Evolutionary conservation across 2,113 vertebrate species (phyloP), one percentile per base, ranked within the genome.

Genomic region (Castor canadensis): DNA sequence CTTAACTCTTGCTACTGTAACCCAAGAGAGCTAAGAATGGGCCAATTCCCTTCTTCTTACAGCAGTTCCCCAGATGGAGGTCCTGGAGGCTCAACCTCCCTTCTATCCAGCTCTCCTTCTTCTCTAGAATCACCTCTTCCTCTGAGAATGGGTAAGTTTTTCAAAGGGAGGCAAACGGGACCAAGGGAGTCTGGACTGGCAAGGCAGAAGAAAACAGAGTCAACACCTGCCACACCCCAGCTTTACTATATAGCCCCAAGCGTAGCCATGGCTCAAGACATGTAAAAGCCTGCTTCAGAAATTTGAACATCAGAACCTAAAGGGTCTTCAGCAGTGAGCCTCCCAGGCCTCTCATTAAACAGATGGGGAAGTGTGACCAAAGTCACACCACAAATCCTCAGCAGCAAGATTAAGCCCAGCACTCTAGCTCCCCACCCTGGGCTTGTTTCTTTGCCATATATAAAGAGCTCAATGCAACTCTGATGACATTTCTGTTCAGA

Each of bases 401-500:
- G 85, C 81, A 28, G 7, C 5, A n/a, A 45, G 20, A 75, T 80
- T 58, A 54, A 84, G 17, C 54, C 45, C 15, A 17, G 69, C n/a
- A 26, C 47, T 49, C 60, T 58, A 26, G n/a, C 40, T 81, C n/a
- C 56, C 22, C 11, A 2, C 56, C 83, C 66, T 73, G 69, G 47
- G 40, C 40, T 87, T 64, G 35, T 84, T 95, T 89, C 87, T 87
- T 62, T 83, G 16, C n/a, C 40, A 69, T 80, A 66, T 56, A 52
- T 20, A 82, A 80, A 95, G 69, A 79, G n/a, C 26, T 80, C 30
- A 30, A 66, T 43, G 26, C 88, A 84, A 73, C 19, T 56, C 64
- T 81, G n/a, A 47, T 58, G 64, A 89, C 95, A 83, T 43, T 94
- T 93, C 40, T 87, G 22, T 79, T 94, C 45, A 45, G 54, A 87